Evolutionary conservation across 2,888 invertebrate genomes (phyloP), one percentile per base, ranked within the genome.

Genomic region (Pardosa pseudoannulata): DNA sequence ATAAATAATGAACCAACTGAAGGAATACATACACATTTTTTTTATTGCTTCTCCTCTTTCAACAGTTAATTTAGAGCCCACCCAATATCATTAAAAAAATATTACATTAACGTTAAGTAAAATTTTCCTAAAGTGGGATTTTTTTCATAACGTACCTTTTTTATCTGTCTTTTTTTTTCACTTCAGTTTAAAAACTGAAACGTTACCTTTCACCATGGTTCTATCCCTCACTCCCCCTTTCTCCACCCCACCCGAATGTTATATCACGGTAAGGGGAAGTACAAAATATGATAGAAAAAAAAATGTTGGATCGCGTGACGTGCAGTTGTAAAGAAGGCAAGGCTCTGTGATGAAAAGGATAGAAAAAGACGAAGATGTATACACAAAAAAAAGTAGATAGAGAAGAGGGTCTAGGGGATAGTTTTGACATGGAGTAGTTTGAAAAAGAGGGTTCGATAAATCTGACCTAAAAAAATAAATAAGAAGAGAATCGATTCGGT

Each of bases 401-500:
- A 36, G 11, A 36, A 36, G 11, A 36, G 36, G 11, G 36, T n/a
- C 36, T 36, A 7, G 5, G 5, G 46, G 46, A 28, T 50, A 71
- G 50, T 70, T 67, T 71, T 78, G 78, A 78, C 78, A 83, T 56
- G 64, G 72, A 50, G 67, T 62, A 78, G 65, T 78, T 68, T 56
- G 76, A 70, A 23, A 46, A 46, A 62, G 27, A 19, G 71, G 56
- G 72, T 50, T 71, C 83, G 64, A 83, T 83, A 83, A 83, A 83
- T 83, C 65, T 83, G 78, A 78, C 83, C 76, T 46, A n/a, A 46
- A 46, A 36, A 46, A 46, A 46, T 16, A 46, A 46, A 6, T 16
- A 78, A 83, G 36, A 64, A 62, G 23, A 16, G 29, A 64, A 83
- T 83, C 83, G 83, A 83, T 83, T 78, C 50, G 36, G 36, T 27